Percentiles rank a stretch among this genome's conserved stretches.
Evolutionary conservation across 2,113 vertebrate genomes (phyloP).

Genomic region (mouse (Mus musculus)): GRCm39 chr15:91084501-91085000

Average conservation of each 20-base stretch:
- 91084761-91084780: background rate
- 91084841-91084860: background rate
- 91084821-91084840: background rate
- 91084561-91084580: background rate
- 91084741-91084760: slow-evolving; percentile 39
- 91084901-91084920: background rate
- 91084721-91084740: slow-evolving; percentile 50
- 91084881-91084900: background rate
- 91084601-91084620: background rate
- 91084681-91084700: background rate
- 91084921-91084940: background rate
- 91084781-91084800: background rate
- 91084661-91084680: background rate
- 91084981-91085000: background rate
- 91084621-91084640: background rate
- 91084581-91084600: background rate
- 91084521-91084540: slow-evolving; percentile 5
- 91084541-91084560: background rate
- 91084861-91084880: background rate
- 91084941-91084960: background rate
- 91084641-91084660: background rate
- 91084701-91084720: background rate
- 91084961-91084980: background rate
- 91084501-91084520: background rate
- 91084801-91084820: background rate